phyloP scores from a whole-genome alignment of 2,888 invertebrate genomes.

The Hirtodrosophila duncani region DNA sequence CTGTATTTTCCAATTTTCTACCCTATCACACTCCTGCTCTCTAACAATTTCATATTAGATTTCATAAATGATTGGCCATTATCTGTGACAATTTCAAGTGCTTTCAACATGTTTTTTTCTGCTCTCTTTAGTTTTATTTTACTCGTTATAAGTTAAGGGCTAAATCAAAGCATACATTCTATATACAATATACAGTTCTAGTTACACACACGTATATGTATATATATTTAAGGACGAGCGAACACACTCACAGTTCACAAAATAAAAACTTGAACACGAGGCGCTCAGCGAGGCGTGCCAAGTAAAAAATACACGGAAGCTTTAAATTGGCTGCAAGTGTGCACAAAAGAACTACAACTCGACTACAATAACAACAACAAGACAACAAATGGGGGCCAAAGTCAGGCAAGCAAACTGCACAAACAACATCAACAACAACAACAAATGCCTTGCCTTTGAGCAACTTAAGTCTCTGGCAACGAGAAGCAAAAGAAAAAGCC shows the following conservation, averaged over 20 bases:
- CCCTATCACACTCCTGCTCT: too few species aligned
- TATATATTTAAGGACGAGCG: too few species aligned
- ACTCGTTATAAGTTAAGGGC: too few species aligned
- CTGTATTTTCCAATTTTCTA: too few species aligned
- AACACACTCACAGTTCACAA: conserved; percentile 11
- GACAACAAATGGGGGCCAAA: conserved; percentile 9
- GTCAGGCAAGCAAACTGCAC: conserved; percentile 11
- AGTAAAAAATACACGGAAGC: conserved; percentile 50
- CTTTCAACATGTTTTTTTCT: too few species aligned
- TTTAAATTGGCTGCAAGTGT: conserved; percentile 58
- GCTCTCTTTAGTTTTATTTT: too few species aligned
- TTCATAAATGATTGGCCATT: too few species aligned
- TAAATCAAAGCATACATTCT: too few species aligned
- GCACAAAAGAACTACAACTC: conserved; percentile 13
- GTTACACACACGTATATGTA: too few species aligned
- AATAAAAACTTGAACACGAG: neutral
- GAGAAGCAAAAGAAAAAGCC: conserved; percentile 3
- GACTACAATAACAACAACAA: neutral
- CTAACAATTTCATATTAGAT: too few species aligned
- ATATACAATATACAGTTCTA: too few species aligned
- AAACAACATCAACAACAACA: conserved; percentile 17
- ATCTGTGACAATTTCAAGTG: too few species aligned
- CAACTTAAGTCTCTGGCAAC: conserved; percentile 9
- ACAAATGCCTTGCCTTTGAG: conserved; percentile 3
- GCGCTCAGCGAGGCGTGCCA: conserved; percentile 40